Evolutionary conservation across 1,140 invertebrate species (phyloP).

Genomic region (Brachionus paranguensis): DNA sequence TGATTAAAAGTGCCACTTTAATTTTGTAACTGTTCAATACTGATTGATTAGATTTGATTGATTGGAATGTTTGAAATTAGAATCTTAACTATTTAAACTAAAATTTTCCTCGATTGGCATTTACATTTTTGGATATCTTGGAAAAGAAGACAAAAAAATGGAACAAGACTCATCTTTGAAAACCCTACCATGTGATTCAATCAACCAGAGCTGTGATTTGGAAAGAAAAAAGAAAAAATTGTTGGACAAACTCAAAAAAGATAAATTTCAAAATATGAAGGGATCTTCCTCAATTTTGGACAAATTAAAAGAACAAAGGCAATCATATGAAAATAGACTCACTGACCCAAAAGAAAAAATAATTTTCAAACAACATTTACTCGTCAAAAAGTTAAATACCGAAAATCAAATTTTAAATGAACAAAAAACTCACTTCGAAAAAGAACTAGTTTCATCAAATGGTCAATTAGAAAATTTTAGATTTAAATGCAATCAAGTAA

Average conservation of each 20-base stretch:
- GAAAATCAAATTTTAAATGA: neutral
- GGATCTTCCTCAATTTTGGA: neutral
- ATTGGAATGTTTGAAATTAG: neutral
- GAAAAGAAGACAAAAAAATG: neutral
- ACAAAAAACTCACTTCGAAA: neutral
- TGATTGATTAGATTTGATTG: neutral
- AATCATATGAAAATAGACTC: neutral
- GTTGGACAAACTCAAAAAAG: neutral
- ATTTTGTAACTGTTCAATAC: neutral
- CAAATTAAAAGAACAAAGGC: neutral
- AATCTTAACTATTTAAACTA: neutral
- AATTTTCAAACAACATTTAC: neutral
- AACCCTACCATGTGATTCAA: neutral
- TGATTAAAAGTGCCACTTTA: neutral
- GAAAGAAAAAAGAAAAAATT: neutral
- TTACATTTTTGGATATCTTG: too few relatives aligned
- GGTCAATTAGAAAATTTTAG: neutral
- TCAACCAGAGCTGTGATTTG: neutral
- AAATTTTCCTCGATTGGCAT: too few relatives aligned
- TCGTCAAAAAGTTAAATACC: neutral
- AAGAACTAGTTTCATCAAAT: neutral
- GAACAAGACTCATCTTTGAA: neutral
- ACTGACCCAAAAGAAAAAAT: neutral
- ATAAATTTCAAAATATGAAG: slow-evolving; percentile 1
- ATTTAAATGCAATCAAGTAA: neutral